Percentiles rank a stretch among this genome's conserved stretches.
phyloP scores from a whole-genome alignment of 2,797 vertebrate genomes.

The Podargus strigoides region DNA sequence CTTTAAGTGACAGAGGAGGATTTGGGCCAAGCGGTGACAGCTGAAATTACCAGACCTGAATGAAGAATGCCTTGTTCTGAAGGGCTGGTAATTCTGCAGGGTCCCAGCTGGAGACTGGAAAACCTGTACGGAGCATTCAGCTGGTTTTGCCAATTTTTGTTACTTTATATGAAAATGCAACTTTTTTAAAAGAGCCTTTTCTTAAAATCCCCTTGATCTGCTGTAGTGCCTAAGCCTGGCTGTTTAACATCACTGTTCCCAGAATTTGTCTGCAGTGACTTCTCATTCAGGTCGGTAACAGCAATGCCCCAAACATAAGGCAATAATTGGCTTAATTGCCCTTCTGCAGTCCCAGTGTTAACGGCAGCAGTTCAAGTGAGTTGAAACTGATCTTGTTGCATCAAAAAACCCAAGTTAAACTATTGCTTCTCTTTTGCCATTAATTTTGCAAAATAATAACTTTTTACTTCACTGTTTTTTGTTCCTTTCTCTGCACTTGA shows the following conservation, averaged over 20 bases:
- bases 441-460: background rate
- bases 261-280: background rate
- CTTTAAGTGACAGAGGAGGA: background rate
- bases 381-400: background rate
- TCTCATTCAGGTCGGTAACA: background rate
- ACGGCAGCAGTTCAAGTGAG: background rate
- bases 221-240: background rate
- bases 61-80: constrained; percentile 57
- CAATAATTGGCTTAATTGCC: background rate
- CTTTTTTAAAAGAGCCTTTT: constrained; percentile 36
- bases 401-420: background rate
- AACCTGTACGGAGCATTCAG: background rate
- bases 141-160: constrained; percentile 18
- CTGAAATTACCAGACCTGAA: background rate
- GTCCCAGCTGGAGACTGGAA: background rate
- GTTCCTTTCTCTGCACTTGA: background rate
- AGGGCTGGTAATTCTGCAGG: constrained; percentile 4
- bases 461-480: background rate
- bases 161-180: background rate
- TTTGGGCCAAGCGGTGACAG: background rate
- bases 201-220: background rate
- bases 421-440: background rate
- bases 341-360: background rate
- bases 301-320: background rate
- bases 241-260: background rate